phyloP scores from a whole-genome alignment of 37 sponge, comb jelly and placozoan species.

The Bolinopsis microptera region DNA sequence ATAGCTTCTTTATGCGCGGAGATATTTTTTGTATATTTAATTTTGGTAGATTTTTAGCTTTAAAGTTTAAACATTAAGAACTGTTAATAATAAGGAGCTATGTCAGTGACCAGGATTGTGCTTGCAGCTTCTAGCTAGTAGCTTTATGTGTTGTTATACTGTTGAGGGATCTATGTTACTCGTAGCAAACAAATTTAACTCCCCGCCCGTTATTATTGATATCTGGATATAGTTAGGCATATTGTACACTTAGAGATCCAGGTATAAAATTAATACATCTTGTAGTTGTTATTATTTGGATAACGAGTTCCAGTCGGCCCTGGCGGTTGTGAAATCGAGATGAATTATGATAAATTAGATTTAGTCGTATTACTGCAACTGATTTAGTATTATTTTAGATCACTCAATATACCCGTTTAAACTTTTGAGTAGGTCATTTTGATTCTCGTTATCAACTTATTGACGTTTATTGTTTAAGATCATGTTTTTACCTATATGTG shows the following conservation, averaged over 20 bases:
- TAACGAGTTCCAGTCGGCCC: background rate
- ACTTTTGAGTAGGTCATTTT: background rate
- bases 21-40: slow-evolving; percentile 13
- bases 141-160: background rate
- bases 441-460: background rate
- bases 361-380: background rate
- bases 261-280: background rate
- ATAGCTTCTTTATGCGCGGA: background rate
- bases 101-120: background rate
- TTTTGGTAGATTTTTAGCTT: slow-evolving; percentile 62
- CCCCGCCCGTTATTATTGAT: background rate
- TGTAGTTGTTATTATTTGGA: background rate
- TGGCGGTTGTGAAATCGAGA: background rate
- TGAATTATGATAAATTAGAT: background rate
- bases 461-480: background rate
- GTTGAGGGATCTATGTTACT: background rate
- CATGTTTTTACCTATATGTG: background rate
- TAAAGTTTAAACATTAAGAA: background rate
- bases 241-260: background rate
- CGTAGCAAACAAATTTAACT: background rate
- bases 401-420: background rate
- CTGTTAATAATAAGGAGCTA: background rate
- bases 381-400: background rate
- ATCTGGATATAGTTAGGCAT: background rate
- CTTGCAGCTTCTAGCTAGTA: background rate